Percentiles rank a stretch among this genome's conserved stretches.
Conservation (phyloP, 1,140 invertebrate species). For the Frieseomelitta varia region DNA sequence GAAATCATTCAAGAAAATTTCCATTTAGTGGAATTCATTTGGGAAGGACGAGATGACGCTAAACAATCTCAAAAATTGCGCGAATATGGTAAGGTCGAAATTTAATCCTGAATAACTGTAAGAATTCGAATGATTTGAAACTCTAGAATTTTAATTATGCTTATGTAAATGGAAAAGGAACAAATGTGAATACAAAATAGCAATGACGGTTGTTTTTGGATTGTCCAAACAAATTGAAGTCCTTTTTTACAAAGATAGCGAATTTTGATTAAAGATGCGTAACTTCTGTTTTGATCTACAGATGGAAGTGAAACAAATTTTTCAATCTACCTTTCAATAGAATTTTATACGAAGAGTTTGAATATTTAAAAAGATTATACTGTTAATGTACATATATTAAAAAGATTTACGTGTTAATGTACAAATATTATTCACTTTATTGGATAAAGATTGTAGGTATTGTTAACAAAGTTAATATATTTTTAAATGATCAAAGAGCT, state of each 20-base stretch:
- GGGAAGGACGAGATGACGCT: background rate
- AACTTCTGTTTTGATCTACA: slow-evolving; percentile 8
- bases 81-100: slow-evolving; percentile 4
- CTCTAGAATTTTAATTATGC: slow-evolving; percentile 52
- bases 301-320: slow-evolving; percentile 40
- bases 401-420: background rate
- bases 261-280: background rate
- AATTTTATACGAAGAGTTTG: slow-evolving; percentile 24
- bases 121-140: background rate
- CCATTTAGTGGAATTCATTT: slow-evolving; percentile 19
- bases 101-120: too few species aligned
- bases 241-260: background rate
- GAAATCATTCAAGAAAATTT: slow-evolving; percentile 31
- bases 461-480: too few species aligned
- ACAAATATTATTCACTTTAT: slow-evolving; percentile 30
- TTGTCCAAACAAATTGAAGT: slow-evolving; percentile 48
- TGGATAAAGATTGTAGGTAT: slow-evolving; percentile 49
- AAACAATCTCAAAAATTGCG: background rate
- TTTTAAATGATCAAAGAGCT: background rate
- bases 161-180: slow-evolving; percentile 27
- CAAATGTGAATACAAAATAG: slow-evolving; percentile 50
- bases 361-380: slow-evolving; percentile 6
- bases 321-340: slow-evolving; percentile 25
- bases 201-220: slow-evolving; percentile 57
- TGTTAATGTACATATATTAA: slow-evolving; percentile 19